Conservation (phyloP, 2,797 vertebrate species). For the Chiloscyllium punctatum region DNA sequence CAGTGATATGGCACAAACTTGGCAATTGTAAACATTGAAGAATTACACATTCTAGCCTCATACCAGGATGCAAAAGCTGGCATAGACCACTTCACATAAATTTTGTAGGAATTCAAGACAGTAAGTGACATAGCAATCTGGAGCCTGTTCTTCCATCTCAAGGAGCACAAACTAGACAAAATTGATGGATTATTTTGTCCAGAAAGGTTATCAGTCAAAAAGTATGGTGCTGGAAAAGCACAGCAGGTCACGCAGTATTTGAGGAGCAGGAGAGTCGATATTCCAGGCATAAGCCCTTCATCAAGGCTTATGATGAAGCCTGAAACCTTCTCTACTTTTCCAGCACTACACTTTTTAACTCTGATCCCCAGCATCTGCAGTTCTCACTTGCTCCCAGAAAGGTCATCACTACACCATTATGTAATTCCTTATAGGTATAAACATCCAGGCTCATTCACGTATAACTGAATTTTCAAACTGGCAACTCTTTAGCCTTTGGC, state of each 20-base stretch:
- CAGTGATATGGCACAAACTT: constrained; percentile 29
- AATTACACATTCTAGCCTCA: constrained; percentile 13
- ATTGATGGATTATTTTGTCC: neutral
- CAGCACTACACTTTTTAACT: too few relatives aligned
- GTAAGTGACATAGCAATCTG: neutral
- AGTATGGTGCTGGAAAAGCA: too few relatives aligned
- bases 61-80: constrained; percentile 9
- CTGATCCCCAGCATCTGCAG: too few relatives aligned
- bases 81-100: neutral
- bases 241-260: too few relatives aligned
- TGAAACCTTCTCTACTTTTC: too few relatives aligned
- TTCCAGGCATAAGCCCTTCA: too few relatives aligned
- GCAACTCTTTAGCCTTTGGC: neutral
- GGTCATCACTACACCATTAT: neutral
- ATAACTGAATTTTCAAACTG: neutral
- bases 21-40: constrained; percentile 5
- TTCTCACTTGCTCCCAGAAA: neutral
- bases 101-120: neutral
- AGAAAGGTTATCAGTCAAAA: neutral
- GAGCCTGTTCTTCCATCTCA: neutral
- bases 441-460: neutral
- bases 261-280: too few relatives aligned
- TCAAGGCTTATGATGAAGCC: too few relatives aligned
- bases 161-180: neutral
- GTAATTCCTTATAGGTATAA: neutral